Conservation (phyloP, 1,140 invertebrate genomes). For the Papilio machaon region DNA sequence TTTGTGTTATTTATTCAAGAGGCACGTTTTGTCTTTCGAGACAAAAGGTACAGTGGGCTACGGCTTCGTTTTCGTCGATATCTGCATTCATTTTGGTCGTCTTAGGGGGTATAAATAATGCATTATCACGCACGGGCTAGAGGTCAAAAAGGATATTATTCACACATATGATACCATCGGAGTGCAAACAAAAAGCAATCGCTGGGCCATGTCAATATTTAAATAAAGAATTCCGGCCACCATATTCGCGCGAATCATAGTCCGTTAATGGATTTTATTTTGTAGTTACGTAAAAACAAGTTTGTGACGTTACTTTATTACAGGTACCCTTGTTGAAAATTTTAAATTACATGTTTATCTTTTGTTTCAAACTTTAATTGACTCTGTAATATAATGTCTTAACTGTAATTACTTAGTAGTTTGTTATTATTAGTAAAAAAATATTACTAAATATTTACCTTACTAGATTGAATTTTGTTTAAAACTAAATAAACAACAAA, state of each 20-base stretch:
- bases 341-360: too few species aligned
- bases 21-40: constrained; percentile 70
- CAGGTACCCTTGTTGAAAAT: too few species aligned
- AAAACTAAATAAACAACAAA: constrained; percentile 39
- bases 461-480: constrained; percentile 9
- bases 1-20: constrained; percentile 77
- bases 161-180: constrained; percentile 58
- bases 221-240: constrained; percentile 37
- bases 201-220: constrained; percentile 52
- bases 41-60: constrained; percentile 61
- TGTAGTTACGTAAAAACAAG: too few species aligned
- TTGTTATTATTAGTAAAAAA: not conserved
- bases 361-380: too few species aligned
- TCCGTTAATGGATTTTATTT: not conserved
- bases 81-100: constrained; percentile 76
- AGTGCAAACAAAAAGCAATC: constrained; percentile 43
- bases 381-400: too few species aligned
- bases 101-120: constrained; percentile 78
- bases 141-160: constrained; percentile 67
- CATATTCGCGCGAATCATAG: not conserved
- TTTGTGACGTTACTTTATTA: too few species aligned
- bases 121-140: constrained; percentile 74
- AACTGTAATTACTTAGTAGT: not conserved
- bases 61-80: constrained; percentile 70
- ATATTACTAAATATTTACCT: not conserved